Conservation (phyloP, 2,888 invertebrate species). For the Onchidella celtica region DNA sequence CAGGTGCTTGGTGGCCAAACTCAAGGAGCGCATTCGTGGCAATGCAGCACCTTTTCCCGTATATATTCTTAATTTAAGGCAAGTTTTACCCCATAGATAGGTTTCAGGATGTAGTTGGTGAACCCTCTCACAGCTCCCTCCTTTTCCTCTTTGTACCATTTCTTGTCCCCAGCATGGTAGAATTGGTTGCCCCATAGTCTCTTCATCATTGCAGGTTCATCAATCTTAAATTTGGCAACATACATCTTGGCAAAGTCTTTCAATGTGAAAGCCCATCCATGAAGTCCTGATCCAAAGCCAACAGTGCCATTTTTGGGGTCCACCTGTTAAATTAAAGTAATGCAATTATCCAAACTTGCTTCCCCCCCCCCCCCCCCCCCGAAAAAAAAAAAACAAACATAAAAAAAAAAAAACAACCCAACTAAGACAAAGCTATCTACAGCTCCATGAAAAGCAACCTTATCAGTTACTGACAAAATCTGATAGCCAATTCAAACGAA, state of each 20-base stretch:
- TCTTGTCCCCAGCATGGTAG: conserved; percentile 98
- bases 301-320: conserved; percentile 99
- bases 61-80: no score
- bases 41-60: no score
- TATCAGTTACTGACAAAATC: no score
- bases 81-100: conserved; percentile 96
- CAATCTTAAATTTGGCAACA: conserved; percentile 96
- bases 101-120: conserved; percentile 99
- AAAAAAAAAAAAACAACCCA: no score
- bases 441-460: no score
- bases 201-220: conserved; percentile 96
- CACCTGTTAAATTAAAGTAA: conserved; percentile 85
- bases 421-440: no score
- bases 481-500: no score
- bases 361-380: no score
- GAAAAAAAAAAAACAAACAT: no score
- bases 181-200: conserved; percentile 98
- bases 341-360: no score
- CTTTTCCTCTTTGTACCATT: conserved; percentile 86
- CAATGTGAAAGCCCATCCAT: conserved; percentile 99
- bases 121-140: conserved; percentile 87
- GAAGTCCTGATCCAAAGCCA: conserved; percentile 99
- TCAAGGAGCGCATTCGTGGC: no score
- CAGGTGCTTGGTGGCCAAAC: no score
- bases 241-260: conserved; percentile 99